phyloP scores from a whole-genome alignment of 2,113 vertebrate species.

The Saimiri boliviensis region DNA sequence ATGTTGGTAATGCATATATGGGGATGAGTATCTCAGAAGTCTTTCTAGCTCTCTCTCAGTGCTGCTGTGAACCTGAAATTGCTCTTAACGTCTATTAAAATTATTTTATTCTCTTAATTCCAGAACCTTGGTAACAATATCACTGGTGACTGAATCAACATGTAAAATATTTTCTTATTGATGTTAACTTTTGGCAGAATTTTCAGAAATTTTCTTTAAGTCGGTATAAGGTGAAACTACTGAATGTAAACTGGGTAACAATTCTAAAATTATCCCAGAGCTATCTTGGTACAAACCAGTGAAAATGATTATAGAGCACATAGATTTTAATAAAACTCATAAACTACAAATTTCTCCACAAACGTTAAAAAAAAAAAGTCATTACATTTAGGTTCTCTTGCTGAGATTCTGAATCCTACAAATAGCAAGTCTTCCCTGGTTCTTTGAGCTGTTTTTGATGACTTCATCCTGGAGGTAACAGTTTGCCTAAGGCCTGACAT shows the following conservation, averaged over 20 bases:
- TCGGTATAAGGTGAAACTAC: not conserved
- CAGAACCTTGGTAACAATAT: not conserved
- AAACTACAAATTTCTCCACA: not conserved
- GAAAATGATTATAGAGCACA: not conserved
- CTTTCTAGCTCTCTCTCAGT: not conserved
- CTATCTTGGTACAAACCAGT: not conserved
- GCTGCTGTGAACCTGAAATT: not conserved
- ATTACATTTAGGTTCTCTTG: not conserved
- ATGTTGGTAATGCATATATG: not conserved
- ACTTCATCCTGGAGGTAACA: constrained; percentile 49
- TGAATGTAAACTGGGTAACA: not conserved
- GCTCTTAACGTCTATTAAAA: not conserved
- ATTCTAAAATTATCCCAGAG: not conserved
- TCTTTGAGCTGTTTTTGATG: constrained; percentile 40
- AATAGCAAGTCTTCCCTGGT: not conserved
- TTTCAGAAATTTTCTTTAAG: not conserved
- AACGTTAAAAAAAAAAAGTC: constrained; percentile 7
- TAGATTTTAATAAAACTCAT: not conserved
- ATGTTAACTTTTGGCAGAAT: not conserved
- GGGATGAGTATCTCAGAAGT: not conserved
- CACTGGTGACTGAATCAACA: not conserved
- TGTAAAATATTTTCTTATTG: not conserved
- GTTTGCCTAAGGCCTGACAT: constrained; percentile 46
- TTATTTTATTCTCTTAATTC: not conserved
- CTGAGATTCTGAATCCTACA: not conserved